phyloP scores from a whole-genome alignment of 2,113 vertebrate species.

The Corythornis vintsioides region DNA sequence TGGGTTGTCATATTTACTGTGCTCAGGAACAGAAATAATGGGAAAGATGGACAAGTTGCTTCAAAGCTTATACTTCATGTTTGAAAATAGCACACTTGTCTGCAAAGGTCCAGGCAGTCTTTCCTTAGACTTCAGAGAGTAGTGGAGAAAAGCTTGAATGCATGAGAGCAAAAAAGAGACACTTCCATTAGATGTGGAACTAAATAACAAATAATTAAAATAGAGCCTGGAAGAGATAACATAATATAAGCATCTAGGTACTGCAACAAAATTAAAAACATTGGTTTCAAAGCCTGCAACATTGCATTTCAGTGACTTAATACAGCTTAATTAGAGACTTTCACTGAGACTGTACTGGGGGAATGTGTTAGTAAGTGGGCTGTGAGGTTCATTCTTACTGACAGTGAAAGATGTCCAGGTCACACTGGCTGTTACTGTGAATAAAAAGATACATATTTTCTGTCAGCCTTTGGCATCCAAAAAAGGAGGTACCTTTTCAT shows the following conservation, averaged over 20 bases:
- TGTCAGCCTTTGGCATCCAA: not conserved
- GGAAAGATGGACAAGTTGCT: not conserved
- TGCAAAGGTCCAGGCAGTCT: not conserved
- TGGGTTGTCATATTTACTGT: not conserved
- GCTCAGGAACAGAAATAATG: not conserved
- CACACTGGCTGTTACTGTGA: not conserved
- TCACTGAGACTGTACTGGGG: not conserved
- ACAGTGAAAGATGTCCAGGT: not conserved
- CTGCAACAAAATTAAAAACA: not conserved
- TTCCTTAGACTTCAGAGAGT: not conserved
- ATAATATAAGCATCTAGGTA: not conserved
- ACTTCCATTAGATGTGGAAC: not conserved
- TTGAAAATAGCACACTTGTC: not conserved
- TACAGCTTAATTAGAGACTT: not conserved
- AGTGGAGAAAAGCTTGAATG: not conserved
- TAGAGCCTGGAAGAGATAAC: not conserved
- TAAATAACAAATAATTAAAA: not conserved
- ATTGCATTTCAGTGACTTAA: not conserved
- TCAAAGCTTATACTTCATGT: not conserved
- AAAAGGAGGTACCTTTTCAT: not conserved
- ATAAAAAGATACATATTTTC: not conserved
- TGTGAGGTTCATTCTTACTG: not conserved
- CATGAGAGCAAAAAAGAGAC: not conserved
- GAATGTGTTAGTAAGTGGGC: not conserved
- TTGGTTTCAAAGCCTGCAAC: not conserved